A percentile compares a stretch with the other conserved stretches of the same genome.
Evolutionary conservation across 1,140 invertebrate species (phyloP).

Genomic region (Seison nebaliae): DNA sequence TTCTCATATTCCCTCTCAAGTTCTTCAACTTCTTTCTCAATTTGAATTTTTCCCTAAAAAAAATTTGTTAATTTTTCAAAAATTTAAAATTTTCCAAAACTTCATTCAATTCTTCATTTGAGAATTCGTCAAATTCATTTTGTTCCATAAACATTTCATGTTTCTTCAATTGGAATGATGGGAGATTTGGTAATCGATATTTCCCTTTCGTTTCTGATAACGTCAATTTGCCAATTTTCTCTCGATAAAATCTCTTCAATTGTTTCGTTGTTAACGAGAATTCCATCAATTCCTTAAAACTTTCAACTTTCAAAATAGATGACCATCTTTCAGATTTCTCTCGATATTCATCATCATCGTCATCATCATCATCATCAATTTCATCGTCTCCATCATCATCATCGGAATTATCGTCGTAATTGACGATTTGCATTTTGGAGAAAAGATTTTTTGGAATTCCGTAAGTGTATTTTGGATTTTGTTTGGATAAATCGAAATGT

Average conservation of each 20-base stretch:
- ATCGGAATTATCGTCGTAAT: constrained; percentile 17
- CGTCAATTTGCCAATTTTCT: no score
- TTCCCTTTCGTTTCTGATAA: no score
- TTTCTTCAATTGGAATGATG: neutral
- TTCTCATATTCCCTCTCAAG: constrained; percentile 80
- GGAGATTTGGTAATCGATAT: neutral
- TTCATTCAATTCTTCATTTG: constrained; percentile 39
- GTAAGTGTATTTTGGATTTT: no score
- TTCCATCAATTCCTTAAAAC: no score
- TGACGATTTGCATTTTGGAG: constrained; percentile 25
- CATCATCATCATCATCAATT: constrained; percentile 14
- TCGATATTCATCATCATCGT: neutral
- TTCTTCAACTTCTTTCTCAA: constrained; percentile 64
- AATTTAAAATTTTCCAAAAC: constrained; percentile 22
- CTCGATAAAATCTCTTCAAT: no score
- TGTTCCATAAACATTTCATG: constrained; percentile 44
- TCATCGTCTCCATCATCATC: constrained; percentile 21
- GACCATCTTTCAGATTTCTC: neutral
- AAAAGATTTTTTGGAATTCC: constrained; percentile 15
- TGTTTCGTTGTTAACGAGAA: no score
- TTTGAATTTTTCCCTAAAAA: constrained; percentile 28
- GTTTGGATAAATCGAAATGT: constrained; percentile 62
- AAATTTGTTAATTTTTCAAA: neutral
- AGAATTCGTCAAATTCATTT: constrained; percentile 50
- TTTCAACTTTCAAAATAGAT: no score